phyloP scores from a whole-genome alignment of 2,888 invertebrate genomes.

The Steinernema scapterisci region DNA sequence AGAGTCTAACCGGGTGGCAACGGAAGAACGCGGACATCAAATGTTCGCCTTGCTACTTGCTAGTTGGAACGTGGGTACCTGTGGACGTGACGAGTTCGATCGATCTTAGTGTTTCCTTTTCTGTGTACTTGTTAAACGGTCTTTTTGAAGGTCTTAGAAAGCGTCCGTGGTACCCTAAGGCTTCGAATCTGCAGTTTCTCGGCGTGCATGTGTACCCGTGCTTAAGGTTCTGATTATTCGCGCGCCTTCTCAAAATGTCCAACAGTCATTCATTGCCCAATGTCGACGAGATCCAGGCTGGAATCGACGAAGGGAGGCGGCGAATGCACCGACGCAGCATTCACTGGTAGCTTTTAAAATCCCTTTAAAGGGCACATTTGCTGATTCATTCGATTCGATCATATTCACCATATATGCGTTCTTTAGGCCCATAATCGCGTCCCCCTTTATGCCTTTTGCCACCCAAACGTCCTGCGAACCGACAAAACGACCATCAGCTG shows the following conservation, averaged over 20 bases:
- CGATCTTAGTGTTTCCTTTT: too few relatives aligned
- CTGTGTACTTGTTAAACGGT: too few relatives aligned
- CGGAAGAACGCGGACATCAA: background rate
- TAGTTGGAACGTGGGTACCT: too few relatives aligned
- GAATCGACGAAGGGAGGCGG: background rate
- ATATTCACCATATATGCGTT: too few relatives aligned
- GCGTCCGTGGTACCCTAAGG: too few relatives aligned
- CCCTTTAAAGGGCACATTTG: background rate
- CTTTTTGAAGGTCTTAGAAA: too few relatives aligned
- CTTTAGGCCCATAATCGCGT: conserved; percentile 61
- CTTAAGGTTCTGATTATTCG: background rate
- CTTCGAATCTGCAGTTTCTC: too few relatives aligned
- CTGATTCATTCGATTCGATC: too few relatives aligned
- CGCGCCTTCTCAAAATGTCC: background rate
- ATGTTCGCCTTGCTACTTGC: background rate
- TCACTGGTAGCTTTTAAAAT: background rate
- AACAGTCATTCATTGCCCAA: background rate
- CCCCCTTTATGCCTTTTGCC: conserved; percentile 65
- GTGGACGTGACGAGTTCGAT: too few relatives aligned
- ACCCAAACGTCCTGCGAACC: conserved; percentile 55
- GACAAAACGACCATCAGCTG: conserved; percentile 36
- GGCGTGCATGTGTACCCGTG: too few relatives aligned
- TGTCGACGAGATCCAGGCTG: background rate
- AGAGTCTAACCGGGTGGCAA: too few relatives aligned
- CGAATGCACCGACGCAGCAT: conserved; percentile 12